Evolutionary conservation across 1,140 invertebrate species (phyloP).

Genomic region (Cyphomyrmex costatus): DNA sequence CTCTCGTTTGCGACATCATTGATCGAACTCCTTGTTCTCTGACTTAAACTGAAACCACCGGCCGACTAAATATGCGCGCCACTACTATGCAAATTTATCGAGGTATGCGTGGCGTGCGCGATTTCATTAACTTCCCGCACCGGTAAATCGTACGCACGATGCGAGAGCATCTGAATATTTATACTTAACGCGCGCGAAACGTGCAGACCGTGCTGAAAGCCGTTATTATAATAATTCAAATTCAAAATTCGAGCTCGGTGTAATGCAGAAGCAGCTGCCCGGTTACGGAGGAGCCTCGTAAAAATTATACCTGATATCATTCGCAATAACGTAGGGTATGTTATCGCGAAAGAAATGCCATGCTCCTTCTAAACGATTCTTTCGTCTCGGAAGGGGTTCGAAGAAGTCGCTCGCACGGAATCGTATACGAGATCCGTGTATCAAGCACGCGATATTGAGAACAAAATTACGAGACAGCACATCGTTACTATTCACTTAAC

Average conservation of each 20-base stretch:
- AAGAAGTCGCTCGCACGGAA: constrained; percentile 37
- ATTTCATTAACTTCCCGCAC: constrained; percentile 48
- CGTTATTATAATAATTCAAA: constrained; percentile 58
- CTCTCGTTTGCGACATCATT: constrained; percentile 54
- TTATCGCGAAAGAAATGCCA: constrained; percentile 39
- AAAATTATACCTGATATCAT: constrained; percentile 41
- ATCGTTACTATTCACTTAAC: constrained; percentile 29
- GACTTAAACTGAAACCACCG: constrained; percentile 66
- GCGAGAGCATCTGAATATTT: constrained; percentile 45
- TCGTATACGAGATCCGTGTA: not conserved
- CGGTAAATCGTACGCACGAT: constrained; percentile 37
- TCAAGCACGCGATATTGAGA: constrained; percentile 11
- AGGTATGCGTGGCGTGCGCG: constrained; percentile 21
- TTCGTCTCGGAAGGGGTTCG: not conserved
- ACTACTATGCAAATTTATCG: constrained; percentile 70
- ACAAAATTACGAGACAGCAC: constrained; percentile 19
- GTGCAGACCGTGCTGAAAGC: constrained; percentile 18
- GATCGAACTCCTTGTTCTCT: constrained; percentile 57
- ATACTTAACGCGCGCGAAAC: constrained; percentile 24
- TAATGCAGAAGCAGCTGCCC: constrained; percentile 36
- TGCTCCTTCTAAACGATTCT: constrained; percentile 9
- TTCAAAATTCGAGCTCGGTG: constrained; percentile 30
- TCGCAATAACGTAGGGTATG: constrained; percentile 26
- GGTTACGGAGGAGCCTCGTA: not conserved
- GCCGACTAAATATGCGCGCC: constrained; percentile 26